Base-by-base conservation (phyloP, 2,888 invertebrate genomes). In the Stenolophus ochropezus region DNA sequence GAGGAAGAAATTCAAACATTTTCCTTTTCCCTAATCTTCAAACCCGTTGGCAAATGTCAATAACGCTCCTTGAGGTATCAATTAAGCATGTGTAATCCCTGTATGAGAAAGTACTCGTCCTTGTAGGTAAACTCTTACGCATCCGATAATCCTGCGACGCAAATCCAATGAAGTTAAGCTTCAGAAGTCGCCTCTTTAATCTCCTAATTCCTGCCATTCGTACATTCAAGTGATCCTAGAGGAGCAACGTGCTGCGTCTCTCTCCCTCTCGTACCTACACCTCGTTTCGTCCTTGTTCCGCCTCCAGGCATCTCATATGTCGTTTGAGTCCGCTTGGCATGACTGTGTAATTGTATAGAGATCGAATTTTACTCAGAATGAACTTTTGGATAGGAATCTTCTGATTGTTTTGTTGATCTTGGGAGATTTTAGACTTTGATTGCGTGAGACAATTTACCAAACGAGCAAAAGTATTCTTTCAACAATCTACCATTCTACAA, bases 91-190 rank as follows among this genome's bases (percentile, higher is more conserved):
- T n/a, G n/a, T n/a, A n/a, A n/a, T n/a, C n/a, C n/a, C n/a, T 4
- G 11, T 11, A 11, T 42, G 33, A 6, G 8, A 42, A 11, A 42
- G 33, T 42, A 42, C 33, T 42, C 4, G 33, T 42, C 25, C 61
- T 14, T 14, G 23, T n/a, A 61, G 21, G 21, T 56, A 56, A 21
- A 56, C 56, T 56, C 56, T 20, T 18, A 69, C 33, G 65, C 65
- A 65, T 76, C 49, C 56, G 61, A 77, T 77, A 65, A 77, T 61
- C 77, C 49, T 11, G 61, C 14, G 47, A 47, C 47, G 47, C 61
- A 77, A 77, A 77, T 77, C 77, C 77, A 77, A 77, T 77, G 61
- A 77, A 58, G 61, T 77, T 77, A 77, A 77, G 65, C 65, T 23
- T 77, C 47, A 47, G 77, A 77, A 77, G 77, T 77, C 49, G 61